Evolutionary conservation across 1,140 invertebrate genomes (phyloP), one percentile per base, ranked within the genome.

Genomic region (Phortica variegata): DNA sequence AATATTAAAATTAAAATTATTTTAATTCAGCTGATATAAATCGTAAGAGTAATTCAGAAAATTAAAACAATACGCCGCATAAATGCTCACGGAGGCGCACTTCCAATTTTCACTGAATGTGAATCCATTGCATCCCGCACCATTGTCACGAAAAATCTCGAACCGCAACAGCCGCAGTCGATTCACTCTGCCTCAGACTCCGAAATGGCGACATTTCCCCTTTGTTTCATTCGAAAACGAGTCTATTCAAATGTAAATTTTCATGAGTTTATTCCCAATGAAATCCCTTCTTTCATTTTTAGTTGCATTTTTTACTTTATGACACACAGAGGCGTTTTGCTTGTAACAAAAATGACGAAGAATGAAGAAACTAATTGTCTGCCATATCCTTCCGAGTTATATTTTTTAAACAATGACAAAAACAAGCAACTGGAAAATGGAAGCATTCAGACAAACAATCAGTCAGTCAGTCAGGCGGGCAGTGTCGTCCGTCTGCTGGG

Each of bases 181-280:
- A 7, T 6, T 29, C 12, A 12, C 26, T 6, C 12, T 29, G n/a
- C n/a, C n/a, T n/a, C n/a, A n/a, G n/a, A n/a, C n/a, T n/a, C n/a
- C n/a, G n/a, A n/a, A n/a, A n/a, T n/a, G n/a, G n/a, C n/a, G n/a
- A n/a, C n/a, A n/a, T n/a, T n/a, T n/a, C n/a, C n/a, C n/a, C 32
- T n/a, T 34, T 4, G 32, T 34, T 29, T 12, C 12, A 12, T 6
- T 29, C 26, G 12, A 12, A 4, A 15, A 5, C 32, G 32, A 34
- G 32, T 60, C 63, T 68, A 68, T 68, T 68, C 63, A 68, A 68
- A 68, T 68, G 63, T 68, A 68, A 68, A 68, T 68, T 68, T 68
- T 68, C 60, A 68, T 60, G 58, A 59, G 50, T 52, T 6, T 17
- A 38, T 38, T 18, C 36, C 12, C 52, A 60, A 55, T 60, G 59